Evolutionary conservation across 2,888 invertebrate genomes (phyloP).

Genomic region (Trypoxylon attenuatum): DNA sequence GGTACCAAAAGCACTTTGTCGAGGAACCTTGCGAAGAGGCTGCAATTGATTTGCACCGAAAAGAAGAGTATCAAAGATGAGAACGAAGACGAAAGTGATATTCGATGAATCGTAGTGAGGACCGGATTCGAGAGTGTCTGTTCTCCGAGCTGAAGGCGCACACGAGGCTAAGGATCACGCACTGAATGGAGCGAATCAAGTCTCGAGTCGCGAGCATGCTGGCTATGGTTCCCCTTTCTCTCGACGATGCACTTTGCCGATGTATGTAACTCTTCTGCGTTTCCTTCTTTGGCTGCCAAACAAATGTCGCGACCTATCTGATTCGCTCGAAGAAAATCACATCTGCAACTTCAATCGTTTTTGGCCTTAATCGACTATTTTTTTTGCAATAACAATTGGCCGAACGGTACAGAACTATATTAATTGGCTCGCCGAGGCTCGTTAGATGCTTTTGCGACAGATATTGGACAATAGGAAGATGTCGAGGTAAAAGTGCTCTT

Average conservation of each 20-base stretch:
- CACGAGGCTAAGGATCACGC: conserved; percentile 65
- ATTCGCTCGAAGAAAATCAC: background rate
- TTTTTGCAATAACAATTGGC: too few relatives aligned
- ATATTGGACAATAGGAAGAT: too few relatives aligned
- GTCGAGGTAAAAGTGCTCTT: too few relatives aligned
- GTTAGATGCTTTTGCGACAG: too few relatives aligned
- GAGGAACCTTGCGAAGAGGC: too few relatives aligned
- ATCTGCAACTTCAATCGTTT: too few relatives aligned
- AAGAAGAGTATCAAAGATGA: too few relatives aligned
- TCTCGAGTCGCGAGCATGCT: conserved; percentile 37
- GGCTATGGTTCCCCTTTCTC: conserved; percentile 66
- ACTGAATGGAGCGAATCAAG: conserved; percentile 69
- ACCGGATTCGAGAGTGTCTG: background rate
- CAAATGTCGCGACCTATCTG: conserved; percentile 22
- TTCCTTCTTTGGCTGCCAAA: conserved; percentile 38
- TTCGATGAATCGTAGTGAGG: background rate
- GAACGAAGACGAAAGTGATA: conserved; percentile 8
- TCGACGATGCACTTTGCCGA: conserved; percentile 58
- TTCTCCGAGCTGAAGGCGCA: background rate
- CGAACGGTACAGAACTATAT: too few relatives aligned
- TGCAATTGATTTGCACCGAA: too few relatives aligned
- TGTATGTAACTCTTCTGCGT: conserved; percentile 22
- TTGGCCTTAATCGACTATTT: too few relatives aligned
- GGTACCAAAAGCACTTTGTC: too few relatives aligned
- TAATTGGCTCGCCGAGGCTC: too few relatives aligned